These are phyloP conservation scores for Drosophila rellima DNA, from an alignment of 2,888 invertebrate genomes.

Conservation along the genomic window DNA sequence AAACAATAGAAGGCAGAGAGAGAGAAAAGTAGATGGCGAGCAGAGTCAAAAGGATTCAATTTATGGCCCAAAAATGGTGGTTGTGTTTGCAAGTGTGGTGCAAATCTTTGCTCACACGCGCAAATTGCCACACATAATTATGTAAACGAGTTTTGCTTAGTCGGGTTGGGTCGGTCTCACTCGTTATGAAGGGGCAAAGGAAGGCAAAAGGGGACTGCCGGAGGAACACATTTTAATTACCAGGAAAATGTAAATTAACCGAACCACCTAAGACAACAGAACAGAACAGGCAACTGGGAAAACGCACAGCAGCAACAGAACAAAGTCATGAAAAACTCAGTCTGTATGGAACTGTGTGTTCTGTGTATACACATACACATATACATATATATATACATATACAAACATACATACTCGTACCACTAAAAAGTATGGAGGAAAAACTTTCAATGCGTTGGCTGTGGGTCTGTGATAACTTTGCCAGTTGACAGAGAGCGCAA, in stretches of 20 bases:
- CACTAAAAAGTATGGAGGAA: slow-evolving; percentile 51
- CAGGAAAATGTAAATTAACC: slow-evolving; percentile 82
- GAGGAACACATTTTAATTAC: slow-evolving; percentile 76
- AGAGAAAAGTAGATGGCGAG: background rate
- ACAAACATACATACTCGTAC: too few relatives aligned
- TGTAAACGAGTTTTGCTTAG: slow-evolving; percentile 67
- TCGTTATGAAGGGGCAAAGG: background rate
- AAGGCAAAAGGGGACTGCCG: slow-evolving; percentile 8
- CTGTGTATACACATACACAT: background rate
- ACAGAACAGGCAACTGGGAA: slow-evolving; percentile 57
- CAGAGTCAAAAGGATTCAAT: slow-evolving; percentile 42
- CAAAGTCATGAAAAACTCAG: slow-evolving; percentile 63
- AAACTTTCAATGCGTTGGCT: slow-evolving; percentile 54
- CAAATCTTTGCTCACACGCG: slow-evolving; percentile 70
- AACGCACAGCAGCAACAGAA: slow-evolving; percentile 45
- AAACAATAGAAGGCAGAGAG: slow-evolving; percentile 2
- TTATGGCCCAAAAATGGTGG: slow-evolving; percentile 45
- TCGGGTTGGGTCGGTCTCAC: background rate
- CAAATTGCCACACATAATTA: slow-evolving; percentile 82
- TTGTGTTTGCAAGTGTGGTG: slow-evolving; percentile 38
- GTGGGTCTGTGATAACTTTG: slow-evolving; percentile 67
- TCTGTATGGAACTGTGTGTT: slow-evolving; percentile 4
- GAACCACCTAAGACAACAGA: slow-evolving; percentile 72
- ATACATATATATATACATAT: background rate
- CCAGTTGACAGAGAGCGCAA: slow-evolving; percentile 46